Evolutionary conservation across 1,140 invertebrate species (phyloP).

Genomic region (Saccostrea cuccullata): DNA sequence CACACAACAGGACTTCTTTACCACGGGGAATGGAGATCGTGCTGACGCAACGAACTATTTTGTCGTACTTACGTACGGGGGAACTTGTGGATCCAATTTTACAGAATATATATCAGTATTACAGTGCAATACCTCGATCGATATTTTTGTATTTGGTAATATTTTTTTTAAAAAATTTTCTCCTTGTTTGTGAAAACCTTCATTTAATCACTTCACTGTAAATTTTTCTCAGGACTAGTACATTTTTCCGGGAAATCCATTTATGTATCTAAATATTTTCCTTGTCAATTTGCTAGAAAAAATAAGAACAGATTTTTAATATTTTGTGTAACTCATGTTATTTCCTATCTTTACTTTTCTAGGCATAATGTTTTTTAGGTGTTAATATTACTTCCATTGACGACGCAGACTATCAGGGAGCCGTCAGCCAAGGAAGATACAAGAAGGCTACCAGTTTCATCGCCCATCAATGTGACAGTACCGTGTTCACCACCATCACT

Average conservation of each 20-base stretch:
- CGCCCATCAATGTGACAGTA: not conserved
- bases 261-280: too few relatives aligned
- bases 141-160: not conserved
- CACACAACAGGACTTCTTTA: not conserved
- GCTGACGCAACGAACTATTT: not conserved
- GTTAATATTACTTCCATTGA: not conserved
- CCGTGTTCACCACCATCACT: not conserved
- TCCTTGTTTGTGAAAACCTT: too few relatives aligned
- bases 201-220: too few relatives aligned
- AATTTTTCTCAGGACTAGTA: too few relatives aligned
- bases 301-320: too few relatives aligned
- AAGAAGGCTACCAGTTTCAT: not conserved
- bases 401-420: not conserved
- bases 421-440: not conserved
- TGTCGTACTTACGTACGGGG: not conserved
- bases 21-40: not conserved
- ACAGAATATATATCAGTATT: not conserved
- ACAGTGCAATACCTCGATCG: not conserved
- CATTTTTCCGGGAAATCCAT: too few relatives aligned
- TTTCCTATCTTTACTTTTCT: not conserved
- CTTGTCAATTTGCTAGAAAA: too few relatives aligned
- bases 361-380: not conserved
- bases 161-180: too few relatives aligned
- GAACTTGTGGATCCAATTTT: not conserved
- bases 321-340: too few relatives aligned